Evolutionary conservation across 2,113 vertebrate genomes (phyloP).

Genomic region (Etia nguti): DNA sequence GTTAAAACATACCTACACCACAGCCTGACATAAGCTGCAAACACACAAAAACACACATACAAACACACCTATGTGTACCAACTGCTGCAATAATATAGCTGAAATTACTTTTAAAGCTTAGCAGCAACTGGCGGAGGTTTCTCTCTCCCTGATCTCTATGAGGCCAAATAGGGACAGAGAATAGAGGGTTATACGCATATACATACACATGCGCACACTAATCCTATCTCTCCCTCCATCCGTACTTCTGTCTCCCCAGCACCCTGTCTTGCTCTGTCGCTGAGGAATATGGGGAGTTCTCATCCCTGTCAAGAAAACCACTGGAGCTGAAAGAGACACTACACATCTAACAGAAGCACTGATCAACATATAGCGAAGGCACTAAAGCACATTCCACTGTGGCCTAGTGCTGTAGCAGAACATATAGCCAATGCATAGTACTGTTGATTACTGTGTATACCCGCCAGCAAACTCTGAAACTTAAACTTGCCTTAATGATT

Average conservation of each 20-base stretch:
- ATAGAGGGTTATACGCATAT: background rate
- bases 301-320: slow-evolving; percentile 33
- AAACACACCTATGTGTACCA: background rate
- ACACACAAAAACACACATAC: background rate
- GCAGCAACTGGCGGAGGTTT: slow-evolving; percentile 10
- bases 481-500: background rate
- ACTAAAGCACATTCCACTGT: background rate
- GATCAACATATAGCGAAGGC: background rate
- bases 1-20: background rate
- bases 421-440: rapidly evolving
- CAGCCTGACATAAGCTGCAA: background rate
- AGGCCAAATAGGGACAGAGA: slow-evolving; percentile 11
- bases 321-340: slow-evolving; percentile 11
- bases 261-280: background rate
- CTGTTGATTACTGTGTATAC: background rate
- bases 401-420: background rate
- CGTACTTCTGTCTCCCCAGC: background rate
- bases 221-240: background rate
- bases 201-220: background rate
- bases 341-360: background rate
- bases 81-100: slow-evolving; percentile 23
- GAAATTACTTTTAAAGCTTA: slow-evolving; percentile 55
- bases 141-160: slow-evolving; percentile 9
- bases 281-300: slow-evolving; percentile 13
- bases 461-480: background rate